Conservation (phyloP, 2,797 vertebrate species). For the Sarcophilus harrisii region DNA sequence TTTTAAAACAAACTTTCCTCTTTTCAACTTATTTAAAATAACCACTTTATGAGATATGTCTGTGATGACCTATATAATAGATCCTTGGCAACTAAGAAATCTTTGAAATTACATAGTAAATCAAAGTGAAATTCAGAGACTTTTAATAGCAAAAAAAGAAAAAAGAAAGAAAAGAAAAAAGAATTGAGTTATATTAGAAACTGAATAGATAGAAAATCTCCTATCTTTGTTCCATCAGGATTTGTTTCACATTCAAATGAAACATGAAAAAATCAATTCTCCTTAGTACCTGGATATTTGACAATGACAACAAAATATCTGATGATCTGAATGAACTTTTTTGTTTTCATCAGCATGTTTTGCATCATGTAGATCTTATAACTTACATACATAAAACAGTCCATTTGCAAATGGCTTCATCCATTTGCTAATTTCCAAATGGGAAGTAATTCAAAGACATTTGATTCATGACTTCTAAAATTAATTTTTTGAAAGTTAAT, state of each 20-base stretch:
- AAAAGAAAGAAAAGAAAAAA: not conserved
- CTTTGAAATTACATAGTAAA: not conserved
- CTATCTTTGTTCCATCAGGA: slow-evolving; percentile 11
- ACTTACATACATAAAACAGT: slow-evolving; percentile 16
- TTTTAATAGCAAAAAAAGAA: not conserved
- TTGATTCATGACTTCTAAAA: slow-evolving; percentile 80
- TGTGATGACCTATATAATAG: not conserved
- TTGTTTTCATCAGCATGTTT: slow-evolving; percentile 53
- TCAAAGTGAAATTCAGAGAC: slow-evolving; percentile 32
- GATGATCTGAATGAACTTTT: slow-evolving; percentile 25
- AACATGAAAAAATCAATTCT: slow-evolving; percentile 39
- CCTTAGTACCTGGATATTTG: slow-evolving; percentile 44
- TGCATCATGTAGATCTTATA: not conserved
- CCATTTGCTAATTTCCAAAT: slow-evolving; percentile 71
- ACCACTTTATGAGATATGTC: slow-evolving; percentile 7
- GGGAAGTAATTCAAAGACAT: slow-evolving; percentile 71
- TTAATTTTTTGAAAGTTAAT: slow-evolving; percentile 77
- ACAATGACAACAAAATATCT: slow-evolving; percentile 46
- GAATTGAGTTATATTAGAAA: not conserved
- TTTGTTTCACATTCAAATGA: slow-evolving; percentile 19
- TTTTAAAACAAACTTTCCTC: slow-evolving; percentile 30
- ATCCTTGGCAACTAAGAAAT: not conserved
- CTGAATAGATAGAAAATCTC: not conserved
- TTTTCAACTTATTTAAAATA: slow-evolving; percentile 41
- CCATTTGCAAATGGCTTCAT: slow-evolving; percentile 4